phyloP scores from a whole-genome alignment of 2,888 invertebrate genomes.

The Brachypalpus laphriformis region DNA sequence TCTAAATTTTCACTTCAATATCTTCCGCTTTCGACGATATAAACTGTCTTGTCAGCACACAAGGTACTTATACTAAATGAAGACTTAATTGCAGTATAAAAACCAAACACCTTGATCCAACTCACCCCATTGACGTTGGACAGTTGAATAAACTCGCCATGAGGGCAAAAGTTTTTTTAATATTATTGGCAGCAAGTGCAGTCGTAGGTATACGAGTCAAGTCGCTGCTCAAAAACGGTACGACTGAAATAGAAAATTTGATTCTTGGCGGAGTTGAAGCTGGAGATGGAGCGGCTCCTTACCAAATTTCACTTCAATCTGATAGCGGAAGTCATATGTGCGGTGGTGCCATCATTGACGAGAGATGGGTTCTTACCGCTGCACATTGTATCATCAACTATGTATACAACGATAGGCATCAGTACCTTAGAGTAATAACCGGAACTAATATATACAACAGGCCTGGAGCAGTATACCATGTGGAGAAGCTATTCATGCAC shows the following conservation, averaged over 20 bases:
- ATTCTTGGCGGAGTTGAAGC: conserved; percentile 80
- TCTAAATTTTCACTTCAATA: conserved; percentile 2
- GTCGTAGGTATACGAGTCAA: conserved; percentile 1
- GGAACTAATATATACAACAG: conserved; percentile 79
- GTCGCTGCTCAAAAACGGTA: neutral
- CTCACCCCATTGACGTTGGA: neutral
- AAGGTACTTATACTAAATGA: neutral
- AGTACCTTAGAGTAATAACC: conserved; percentile 76
- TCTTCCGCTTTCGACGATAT: neutral
- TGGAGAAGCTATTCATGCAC: conserved; percentile 78
- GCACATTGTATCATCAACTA: conserved; percentile 80
- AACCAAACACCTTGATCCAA: neutral
- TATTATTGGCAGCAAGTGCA: conserved; percentile 13
- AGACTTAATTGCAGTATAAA: conserved; percentile 44
- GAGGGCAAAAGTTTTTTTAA: neutral
- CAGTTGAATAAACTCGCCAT: neutral
- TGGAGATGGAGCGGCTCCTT: conserved; percentile 79
- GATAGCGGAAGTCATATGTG: conserved; percentile 78
- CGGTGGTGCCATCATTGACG: conserved; percentile 81
- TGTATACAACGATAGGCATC: conserved; percentile 73
- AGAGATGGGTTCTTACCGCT: conserved; percentile 80
- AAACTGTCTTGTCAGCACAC: neutral
- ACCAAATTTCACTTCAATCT: conserved; percentile 81
- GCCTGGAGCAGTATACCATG: conserved; percentile 76
- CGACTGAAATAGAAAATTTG: conserved; percentile 69